Evolutionary conservation across 2,113 vertebrate genomes (phyloP).

Genomic region (Bos taurus): ARS-UCD2.0 NC_037333.1:96227001-96227500

Average conservation of each 20-base stretch:
- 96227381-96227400: slow-evolving; percentile 92
- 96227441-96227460: slow-evolving; percentile 98
- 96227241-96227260: not conserved
- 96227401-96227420: slow-evolving; percentile 92
- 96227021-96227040: not conserved
- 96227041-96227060: not conserved
- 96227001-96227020: not conserved
- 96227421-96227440: slow-evolving; percentile 96
- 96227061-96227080: not conserved
- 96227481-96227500: not conserved
- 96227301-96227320: not conserved
- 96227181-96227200: not conserved
- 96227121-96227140: not conserved
- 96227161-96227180: not conserved
- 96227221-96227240: not conserved
- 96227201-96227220: not conserved
- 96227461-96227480: slow-evolving; percentile 87
- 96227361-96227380: slow-evolving; percentile 89
- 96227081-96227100: not conserved
- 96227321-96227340: not conserved
- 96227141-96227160: not conserved
- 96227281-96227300: not conserved
- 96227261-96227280: not conserved
- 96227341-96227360: not conserved
- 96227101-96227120: not conserved